phyloP scores from a whole-genome alignment of 2,113 vertebrate species.

The Myanophis thanlyinensis region DNA sequence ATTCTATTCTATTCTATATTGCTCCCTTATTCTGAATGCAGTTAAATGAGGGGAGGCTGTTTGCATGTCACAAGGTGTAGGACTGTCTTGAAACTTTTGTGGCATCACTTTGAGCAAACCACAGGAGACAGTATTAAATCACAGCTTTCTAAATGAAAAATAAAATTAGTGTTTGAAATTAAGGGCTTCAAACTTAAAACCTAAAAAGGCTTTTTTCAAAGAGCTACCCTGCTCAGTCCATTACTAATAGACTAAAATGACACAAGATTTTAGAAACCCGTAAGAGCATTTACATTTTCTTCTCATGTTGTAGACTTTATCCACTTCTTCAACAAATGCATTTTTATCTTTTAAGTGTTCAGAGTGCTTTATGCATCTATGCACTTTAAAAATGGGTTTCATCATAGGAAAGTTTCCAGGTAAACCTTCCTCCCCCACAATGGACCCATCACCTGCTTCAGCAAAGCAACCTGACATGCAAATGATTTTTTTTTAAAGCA shows the following conservation, averaged over 20 bases:
- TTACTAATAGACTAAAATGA: neutral
- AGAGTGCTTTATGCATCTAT: conserved; percentile 23
- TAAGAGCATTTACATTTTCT: neutral
- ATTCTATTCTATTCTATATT: too few relatives aligned
- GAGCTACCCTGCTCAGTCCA: neutral
- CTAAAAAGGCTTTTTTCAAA: neutral
- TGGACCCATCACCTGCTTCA: neutral
- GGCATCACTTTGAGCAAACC: neutral
- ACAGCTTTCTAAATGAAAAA: neutral
- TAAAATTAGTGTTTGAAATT: neutral
- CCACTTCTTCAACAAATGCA: neutral
- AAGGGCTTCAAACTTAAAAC: neutral
- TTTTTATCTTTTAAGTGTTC: neutral
- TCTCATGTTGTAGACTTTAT: neutral
- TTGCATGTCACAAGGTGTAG: neutral
- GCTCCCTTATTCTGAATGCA: neutral
- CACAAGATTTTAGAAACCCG: neutral
- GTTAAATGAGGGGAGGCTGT: neutral
- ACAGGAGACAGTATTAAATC: neutral
- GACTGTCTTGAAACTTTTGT: neutral
- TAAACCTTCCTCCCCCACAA: neutral
- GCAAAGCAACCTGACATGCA: conserved; percentile 11
- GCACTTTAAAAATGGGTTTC: neutral
- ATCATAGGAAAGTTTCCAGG: conserved; percentile 32
- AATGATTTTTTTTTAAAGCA: conserved; percentile 56